These are phyloP conservation scores for Stylophora pistillata DNA, from an alignment of 64 coral and sea anemone genomes.

Conservation along the genomic window DNA sequence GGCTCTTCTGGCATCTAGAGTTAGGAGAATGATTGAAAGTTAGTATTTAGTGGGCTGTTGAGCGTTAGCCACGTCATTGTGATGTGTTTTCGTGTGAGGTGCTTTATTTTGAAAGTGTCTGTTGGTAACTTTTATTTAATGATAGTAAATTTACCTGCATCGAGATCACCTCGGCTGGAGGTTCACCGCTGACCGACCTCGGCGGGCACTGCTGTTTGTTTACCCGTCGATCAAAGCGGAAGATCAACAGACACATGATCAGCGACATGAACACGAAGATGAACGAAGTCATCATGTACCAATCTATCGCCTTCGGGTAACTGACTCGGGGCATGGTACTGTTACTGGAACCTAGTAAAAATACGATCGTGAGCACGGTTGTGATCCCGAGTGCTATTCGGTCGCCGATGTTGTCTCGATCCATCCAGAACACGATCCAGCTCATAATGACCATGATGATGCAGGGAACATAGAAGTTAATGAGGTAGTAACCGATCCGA, in stretches of 20 bases:
- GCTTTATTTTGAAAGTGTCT: no score
- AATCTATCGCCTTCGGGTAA: constrained; percentile 91
- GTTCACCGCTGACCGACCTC: constrained; percentile 16
- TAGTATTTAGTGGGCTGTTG: not conserved
- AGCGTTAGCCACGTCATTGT: not conserved
- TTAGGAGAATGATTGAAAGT: not conserved
- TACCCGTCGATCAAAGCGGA: constrained; percentile 47
- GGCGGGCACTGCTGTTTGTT: constrained; percentile 8
- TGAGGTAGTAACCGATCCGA: constrained; percentile 84
- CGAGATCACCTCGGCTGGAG: constrained; percentile 3
- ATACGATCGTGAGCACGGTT: constrained; percentile 88
- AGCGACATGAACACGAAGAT: constrained; percentile 88
- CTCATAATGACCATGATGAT: constrained; percentile 92
- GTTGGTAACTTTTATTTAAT: not conserved
- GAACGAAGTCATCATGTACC: constrained; percentile 92
- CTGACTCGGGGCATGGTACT: constrained; percentile 92
- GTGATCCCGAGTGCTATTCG: constrained; percentile 90
- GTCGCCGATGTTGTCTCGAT: constrained; percentile 83
- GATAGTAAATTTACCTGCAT: not conserved
- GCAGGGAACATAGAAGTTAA: constrained; percentile 93
- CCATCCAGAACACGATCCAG: constrained; percentile 90
- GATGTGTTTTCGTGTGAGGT: not conserved
- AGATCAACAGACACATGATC: constrained; percentile 78
- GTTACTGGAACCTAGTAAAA: constrained; percentile 87
- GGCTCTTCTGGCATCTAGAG: constrained; percentile 47